Conservation (phyloP, 1,140 invertebrate species). For the Cyclargus thomasi region DNA sequence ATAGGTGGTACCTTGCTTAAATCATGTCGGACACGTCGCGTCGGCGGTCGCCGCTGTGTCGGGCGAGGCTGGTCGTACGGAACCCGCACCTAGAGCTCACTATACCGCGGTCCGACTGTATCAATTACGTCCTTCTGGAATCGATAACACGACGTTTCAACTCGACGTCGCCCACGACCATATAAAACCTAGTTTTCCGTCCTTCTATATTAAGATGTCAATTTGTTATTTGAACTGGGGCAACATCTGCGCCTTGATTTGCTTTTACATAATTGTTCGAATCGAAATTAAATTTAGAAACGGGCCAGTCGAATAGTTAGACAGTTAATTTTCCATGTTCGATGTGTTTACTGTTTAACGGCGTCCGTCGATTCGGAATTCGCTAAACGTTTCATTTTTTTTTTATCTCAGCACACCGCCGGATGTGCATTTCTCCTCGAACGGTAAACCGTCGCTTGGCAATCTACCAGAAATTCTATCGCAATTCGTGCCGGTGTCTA, state of each 20-base stretch:
- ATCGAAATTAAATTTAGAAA: slow-evolving; percentile 27
- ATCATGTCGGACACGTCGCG: neutral
- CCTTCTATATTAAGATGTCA: slow-evolving; percentile 26
- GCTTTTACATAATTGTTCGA: slow-evolving; percentile 27
- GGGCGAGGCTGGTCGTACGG: neutral
- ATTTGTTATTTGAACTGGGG: slow-evolving; percentile 28
- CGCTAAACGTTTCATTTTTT: slow-evolving; percentile 1
- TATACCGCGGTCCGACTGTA: slow-evolving; percentile 2
- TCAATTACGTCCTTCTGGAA: slow-evolving; percentile 19
- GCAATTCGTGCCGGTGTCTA: neutral
- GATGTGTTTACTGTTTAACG: neutral
- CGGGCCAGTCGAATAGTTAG: slow-evolving; percentile 21
- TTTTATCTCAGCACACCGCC: neutral
- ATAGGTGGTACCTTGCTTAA: neutral
- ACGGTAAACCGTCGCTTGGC: neutral
- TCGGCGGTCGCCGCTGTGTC: neutral
- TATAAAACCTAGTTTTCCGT: slow-evolving; percentile 29
- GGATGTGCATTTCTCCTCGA: neutral
- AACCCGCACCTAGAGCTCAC: neutral
- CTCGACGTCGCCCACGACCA: slow-evolving; percentile 9
- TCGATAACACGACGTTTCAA: slow-evolving; percentile 18
- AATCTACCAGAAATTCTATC: slow-evolving; percentile 3
- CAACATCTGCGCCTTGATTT: slow-evolving; percentile 29
- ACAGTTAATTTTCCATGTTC: slow-evolving; percentile 19
- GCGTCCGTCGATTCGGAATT: neutral